Evolutionary conservation across 2,888 invertebrate genomes (phyloP).

Genomic region (Folsomia candida): DNA sequence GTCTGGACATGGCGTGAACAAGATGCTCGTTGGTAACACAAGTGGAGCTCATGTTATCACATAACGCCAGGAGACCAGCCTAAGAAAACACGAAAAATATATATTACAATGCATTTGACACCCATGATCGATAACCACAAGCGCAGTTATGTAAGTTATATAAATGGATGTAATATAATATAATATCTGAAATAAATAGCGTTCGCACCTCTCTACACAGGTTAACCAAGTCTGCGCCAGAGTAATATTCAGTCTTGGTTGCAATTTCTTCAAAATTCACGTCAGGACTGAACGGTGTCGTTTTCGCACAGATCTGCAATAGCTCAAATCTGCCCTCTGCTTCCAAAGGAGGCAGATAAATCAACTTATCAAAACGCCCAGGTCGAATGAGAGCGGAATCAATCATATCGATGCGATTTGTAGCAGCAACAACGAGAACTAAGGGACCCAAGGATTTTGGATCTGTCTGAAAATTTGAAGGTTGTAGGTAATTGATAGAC

Average conservation of each 20-base stretch:
- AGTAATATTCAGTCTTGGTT: constrained; percentile 57
- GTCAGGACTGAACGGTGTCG: constrained; percentile 56
- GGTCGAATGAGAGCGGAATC: constrained; percentile 65
- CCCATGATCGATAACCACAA: too few relatives aligned
- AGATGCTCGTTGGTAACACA: constrained; percentile 42
- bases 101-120: constrained; percentile 5
- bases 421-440: constrained; percentile 65
- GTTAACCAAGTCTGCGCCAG: constrained; percentile 65
- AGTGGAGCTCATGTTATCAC: constrained; percentile 53
- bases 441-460: constrained; percentile 41
- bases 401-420: constrained; percentile 65
- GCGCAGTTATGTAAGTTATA: too few relatives aligned
- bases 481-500: neutral
- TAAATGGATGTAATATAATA: too few relatives aligned
- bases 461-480: neutral
- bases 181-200: too few relatives aligned
- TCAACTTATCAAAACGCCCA: constrained; percentile 63
- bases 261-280: constrained; percentile 57
- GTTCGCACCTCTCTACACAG: constrained; percentile 60
- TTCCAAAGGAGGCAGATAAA: constrained; percentile 64
- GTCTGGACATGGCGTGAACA: constrained; percentile 29
- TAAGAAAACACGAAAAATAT: constrained; percentile 49
- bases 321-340: constrained; percentile 57
- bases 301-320: constrained; percentile 55
- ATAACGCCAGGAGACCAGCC: constrained; percentile 63